A percentile compares a stretch with the other conserved stretches of the same genome.
These are phyloP conservation scores for Microtus oregoni DNA, from an alignment of 2,113 vertebrate genomes.

Conservation along the genomic window DNA sequence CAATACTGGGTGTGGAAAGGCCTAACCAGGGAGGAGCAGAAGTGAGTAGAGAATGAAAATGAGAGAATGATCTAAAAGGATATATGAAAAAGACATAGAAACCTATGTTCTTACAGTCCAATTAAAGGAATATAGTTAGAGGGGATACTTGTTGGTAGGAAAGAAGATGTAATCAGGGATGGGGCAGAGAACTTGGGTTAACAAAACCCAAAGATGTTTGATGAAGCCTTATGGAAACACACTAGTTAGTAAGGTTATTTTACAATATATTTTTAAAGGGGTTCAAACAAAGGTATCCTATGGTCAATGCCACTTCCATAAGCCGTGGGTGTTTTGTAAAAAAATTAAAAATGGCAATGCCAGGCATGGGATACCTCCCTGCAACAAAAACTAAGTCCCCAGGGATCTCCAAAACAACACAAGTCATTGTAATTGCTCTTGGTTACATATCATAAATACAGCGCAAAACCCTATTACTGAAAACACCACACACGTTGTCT, in stretches of 20 bases:
- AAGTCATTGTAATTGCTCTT: background rate
- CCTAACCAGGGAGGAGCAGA: background rate
- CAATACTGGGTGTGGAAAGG: background rate
- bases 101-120: no score
- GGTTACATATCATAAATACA: background rate
- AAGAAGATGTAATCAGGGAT: background rate
- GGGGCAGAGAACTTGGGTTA: background rate
- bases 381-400: no score
- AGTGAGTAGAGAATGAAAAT: background rate
- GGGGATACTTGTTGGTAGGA: background rate
- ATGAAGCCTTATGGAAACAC: background rate
- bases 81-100: background rate
- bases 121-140: background rate
- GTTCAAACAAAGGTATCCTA: background rate
- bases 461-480: background rate
- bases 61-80: background rate
- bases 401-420: background rate
- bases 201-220: background rate
- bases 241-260: background rate
- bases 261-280: background rate
- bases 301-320: background rate
- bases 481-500: background rate
- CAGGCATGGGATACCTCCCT: background rate
- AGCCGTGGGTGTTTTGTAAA: background rate
- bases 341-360: background rate